Evolutionary conservation across 2,888 invertebrate species (phyloP).

Genomic region (Desoria tigrina): DNA sequence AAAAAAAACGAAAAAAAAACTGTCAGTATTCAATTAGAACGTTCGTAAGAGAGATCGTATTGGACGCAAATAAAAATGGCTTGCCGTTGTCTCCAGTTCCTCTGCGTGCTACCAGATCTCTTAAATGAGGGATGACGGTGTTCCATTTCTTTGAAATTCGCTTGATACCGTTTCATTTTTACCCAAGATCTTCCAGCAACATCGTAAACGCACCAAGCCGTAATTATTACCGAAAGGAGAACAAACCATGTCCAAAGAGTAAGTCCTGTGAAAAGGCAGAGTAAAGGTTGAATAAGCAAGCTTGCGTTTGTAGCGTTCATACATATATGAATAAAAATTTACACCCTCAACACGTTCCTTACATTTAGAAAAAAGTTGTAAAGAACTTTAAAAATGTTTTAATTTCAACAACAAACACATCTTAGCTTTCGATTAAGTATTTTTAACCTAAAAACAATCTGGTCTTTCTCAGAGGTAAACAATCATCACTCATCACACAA

Average conservation of each 20-base stretch:
- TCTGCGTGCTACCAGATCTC: slow-evolving; percentile 72
- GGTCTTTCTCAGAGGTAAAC: too few species aligned
- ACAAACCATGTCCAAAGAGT: slow-evolving; percentile 77
- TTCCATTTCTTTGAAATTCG: slow-evolving; percentile 75
- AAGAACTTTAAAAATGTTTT: not conserved
- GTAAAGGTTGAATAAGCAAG: not conserved
- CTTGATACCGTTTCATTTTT: slow-evolving; percentile 83
- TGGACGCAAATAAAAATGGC: too few species aligned
- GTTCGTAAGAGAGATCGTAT: too few species aligned
- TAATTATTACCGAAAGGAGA: slow-evolving; percentile 70
- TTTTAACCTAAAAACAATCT: too few species aligned
- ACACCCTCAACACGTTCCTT: not conserved
- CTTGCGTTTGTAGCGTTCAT: slow-evolving; percentile 2
- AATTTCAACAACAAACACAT: too few species aligned
- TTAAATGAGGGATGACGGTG: slow-evolving; percentile 71
- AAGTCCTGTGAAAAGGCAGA: slow-evolving; percentile 63
- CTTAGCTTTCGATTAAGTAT: too few species aligned
- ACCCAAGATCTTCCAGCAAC: slow-evolving; percentile 86
- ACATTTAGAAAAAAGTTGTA: slow-evolving; percentile 6
- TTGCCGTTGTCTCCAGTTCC: slow-evolving; percentile 82
- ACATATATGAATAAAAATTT: not conserved
- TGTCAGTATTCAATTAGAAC: too few species aligned
- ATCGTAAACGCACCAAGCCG: slow-evolving; percentile 84
- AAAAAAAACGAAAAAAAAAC: slow-evolving; percentile 2
- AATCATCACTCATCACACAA: too few species aligned